phyloP scores from a whole-genome alignment of 2,888 invertebrate genomes.

The Chymomyza caudatula region DNA sequence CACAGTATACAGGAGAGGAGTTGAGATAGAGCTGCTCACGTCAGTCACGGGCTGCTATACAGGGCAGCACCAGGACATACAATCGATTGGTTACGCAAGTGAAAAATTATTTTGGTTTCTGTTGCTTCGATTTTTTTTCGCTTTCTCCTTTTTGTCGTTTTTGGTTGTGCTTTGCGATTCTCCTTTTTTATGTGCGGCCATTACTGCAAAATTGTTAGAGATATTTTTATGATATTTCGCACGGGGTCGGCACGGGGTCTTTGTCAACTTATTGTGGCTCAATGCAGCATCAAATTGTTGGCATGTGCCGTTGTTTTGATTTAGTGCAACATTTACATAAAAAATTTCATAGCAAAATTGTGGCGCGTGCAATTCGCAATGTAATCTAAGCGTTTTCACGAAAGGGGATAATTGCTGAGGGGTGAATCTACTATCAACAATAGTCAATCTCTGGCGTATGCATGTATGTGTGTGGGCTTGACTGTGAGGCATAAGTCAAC shows the following conservation, averaged over 20 bases:
- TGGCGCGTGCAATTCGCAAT: not conserved
- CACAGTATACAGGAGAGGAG: slow-evolving; percentile 21
- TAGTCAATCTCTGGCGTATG: slow-evolving; percentile 41
- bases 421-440: slow-evolving; percentile 39
- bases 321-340: slow-evolving; percentile 69
- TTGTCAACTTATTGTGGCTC: slow-evolving; percentile 56
- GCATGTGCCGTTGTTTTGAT: slow-evolving; percentile 61
- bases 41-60: not conserved
- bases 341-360: slow-evolving; percentile 41
- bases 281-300: slow-evolving; percentile 66
- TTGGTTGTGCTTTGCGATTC: not conserved
- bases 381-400: not conserved
- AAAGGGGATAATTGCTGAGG: slow-evolving; percentile 41
- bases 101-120: slow-evolving; percentile 59
- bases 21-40: not conserved
- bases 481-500: slow-evolving; percentile 68
- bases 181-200: slow-evolving; percentile 57
- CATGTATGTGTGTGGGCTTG: slow-evolving; percentile 39
- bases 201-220: slow-evolving; percentile 63
- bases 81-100: slow-evolving; percentile 72
- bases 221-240: slow-evolving; percentile 27
- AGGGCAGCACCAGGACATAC: slow-evolving; percentile 34
- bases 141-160: not conserved
- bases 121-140: not conserved
- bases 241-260: slow-evolving; percentile 5